These are phyloP conservation scores for Ooceraea biroi DNA, from an alignment of 1,140 invertebrate genomes.

Conservation along the genomic window DNA sequence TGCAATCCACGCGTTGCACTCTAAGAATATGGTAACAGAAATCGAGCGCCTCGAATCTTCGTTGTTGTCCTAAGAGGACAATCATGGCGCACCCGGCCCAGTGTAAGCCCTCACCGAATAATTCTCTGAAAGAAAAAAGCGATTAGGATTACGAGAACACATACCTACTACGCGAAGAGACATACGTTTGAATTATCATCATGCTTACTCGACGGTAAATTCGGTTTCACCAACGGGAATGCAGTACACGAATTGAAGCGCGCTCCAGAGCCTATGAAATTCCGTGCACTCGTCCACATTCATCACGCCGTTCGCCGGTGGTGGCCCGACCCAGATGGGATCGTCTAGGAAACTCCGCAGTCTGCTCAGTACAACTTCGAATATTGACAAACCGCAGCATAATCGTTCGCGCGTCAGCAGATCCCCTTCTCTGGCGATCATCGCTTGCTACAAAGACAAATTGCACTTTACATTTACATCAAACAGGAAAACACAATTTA, in stretches of 20 bases:
- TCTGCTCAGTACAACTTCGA: conserved; percentile 96
- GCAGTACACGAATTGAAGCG: conserved; percentile 99
- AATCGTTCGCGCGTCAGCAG: conserved; percentile 97
- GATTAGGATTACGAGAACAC: conserved; percentile 25
- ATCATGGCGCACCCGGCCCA: conserved; percentile 99
- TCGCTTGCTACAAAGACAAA: conserved; percentile 91
- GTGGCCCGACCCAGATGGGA: conserved; percentile 96
- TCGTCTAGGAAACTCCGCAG: conserved; percentile 95
- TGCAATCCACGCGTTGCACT: conserved; percentile 98
- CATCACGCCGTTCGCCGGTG: conserved; percentile 96
- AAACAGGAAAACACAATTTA: neutral
- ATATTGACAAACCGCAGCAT: conserved; percentile 99
- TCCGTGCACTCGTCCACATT: conserved; percentile 99
- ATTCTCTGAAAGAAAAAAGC: conserved; percentile 89
- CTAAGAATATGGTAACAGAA: conserved; percentile 99
- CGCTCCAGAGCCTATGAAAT: conserved; percentile 99
- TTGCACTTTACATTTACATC: neutral
- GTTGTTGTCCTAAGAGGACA: conserved; percentile 97
- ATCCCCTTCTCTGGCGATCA: conserved; percentile 97
- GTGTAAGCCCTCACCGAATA: conserved; percentile 99
- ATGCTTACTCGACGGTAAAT: conserved; percentile 97
- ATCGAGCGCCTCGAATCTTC: conserved; percentile 98
- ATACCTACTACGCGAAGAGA: neutral
- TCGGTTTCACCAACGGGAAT: conserved; percentile 98
- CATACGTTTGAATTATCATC: neutral